Evolutionary conservation across 1,140 invertebrate genomes (phyloP).

Genomic region (Drusus annulatus): DNA sequence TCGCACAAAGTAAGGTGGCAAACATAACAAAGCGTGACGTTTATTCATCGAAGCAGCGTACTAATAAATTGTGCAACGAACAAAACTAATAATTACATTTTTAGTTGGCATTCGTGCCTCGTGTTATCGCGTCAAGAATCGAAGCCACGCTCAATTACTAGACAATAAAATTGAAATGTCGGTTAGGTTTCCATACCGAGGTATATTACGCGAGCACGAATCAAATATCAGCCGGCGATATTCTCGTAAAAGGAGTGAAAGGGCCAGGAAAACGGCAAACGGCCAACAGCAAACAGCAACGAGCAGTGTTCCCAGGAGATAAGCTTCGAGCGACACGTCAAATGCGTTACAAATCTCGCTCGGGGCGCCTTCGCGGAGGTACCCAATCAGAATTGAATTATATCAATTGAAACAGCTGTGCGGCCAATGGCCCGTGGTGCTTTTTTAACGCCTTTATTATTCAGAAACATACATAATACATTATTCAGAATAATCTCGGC

Average conservation of each 20-base stretch:
- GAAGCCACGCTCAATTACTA: no score
- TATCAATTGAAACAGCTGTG: conserved; percentile 32
- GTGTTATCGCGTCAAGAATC: no score
- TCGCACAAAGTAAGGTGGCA: background rate
- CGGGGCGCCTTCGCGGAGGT: background rate
- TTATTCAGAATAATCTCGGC: conserved; percentile 9
- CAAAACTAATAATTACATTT: no score
- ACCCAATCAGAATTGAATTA: background rate
- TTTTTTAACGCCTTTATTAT: conserved; percentile 38
- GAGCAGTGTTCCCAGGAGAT: conserved; percentile 25
- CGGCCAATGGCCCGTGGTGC: conserved; percentile 19
- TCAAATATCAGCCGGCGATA: background rate
- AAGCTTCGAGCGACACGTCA: background rate
- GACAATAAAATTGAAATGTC: no score
- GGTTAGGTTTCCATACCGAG: no score
- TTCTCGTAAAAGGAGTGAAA: conserved; percentile 32
- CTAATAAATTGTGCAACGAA: no score
- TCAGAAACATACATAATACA: conserved; percentile 16
- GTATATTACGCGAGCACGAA: no score
- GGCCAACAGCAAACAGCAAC: no score
- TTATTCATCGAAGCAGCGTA: no score
- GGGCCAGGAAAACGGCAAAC: conserved; percentile 6
- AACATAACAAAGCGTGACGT: no score
- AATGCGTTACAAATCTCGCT: conserved; percentile 14
- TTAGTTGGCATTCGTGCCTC: no score